Evolutionary conservation across 2,113 vertebrate species (phyloP).

Genomic region (Mandrillus leucophaeus): DNA sequence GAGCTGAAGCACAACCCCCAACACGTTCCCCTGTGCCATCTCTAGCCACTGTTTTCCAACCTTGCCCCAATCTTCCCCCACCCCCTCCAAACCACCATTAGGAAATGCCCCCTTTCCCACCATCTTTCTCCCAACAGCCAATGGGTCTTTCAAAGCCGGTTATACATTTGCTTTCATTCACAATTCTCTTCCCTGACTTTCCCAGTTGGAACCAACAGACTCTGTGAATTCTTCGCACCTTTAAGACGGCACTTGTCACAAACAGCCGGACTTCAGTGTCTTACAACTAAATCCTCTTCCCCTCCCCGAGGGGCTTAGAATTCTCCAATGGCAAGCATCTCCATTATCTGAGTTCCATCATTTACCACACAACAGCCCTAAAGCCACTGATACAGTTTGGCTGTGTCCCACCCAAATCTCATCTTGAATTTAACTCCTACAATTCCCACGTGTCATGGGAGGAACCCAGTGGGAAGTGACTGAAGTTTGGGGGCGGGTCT

Average conservation of each 20-base stretch:
- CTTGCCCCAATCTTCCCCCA: not conserved
- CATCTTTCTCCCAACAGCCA: not conserved
- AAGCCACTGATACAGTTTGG: not conserved
- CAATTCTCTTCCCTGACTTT: rapidly evolving
- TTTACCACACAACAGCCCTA: rapidly evolving
- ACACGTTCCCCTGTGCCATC: rapidly evolving
- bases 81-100: not conserved
- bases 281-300: not conserved
- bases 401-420: too few species aligned
- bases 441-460: too few species aligned
- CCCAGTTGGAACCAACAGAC: not conserved
- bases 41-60: not conserved
- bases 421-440: too few species aligned
- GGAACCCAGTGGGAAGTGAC: too few species aligned
- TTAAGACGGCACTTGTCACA: not conserved
- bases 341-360: not conserved
- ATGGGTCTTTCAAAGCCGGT: not conserved
- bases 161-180: not conserved
- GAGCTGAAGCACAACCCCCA: not conserved
- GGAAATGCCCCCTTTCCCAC: not conserved
- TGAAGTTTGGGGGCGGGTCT: too few species aligned
- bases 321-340: not conserved
- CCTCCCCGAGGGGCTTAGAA: not conserved
- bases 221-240: not conserved
- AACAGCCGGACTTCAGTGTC: not conserved